Evolutionary conservation across 2,113 vertebrate genomes (phyloP).

Genomic region (Nycticebus coucang): DNA sequence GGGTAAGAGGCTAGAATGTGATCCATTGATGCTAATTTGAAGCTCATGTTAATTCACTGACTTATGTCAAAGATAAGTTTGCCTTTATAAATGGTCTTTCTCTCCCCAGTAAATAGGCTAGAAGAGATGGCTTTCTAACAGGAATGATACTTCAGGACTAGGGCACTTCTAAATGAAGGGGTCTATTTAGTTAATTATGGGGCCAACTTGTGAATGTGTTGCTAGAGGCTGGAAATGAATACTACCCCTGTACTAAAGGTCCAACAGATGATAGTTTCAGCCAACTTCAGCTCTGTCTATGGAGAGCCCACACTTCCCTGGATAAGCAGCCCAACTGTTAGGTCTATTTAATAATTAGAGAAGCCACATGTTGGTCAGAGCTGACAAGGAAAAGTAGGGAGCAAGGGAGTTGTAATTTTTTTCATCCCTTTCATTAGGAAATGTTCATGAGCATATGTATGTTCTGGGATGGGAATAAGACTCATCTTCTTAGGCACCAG

Average conservation of each 20-base stretch:
- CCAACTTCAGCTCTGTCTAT: slow-evolving; percentile 60
- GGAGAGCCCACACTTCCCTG: slow-evolving; percentile 69
- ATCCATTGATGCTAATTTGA: slow-evolving; percentile 51
- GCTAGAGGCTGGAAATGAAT: slow-evolving; percentile 68
- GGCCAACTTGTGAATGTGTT: slow-evolving; percentile 69
- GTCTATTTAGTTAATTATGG: slow-evolving; percentile 76
- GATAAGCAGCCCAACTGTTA: slow-evolving; percentile 65
- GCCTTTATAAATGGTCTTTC: slow-evolving; percentile 62
- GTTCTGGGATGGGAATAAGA: background rate
- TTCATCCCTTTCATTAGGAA: slow-evolving; percentile 34
- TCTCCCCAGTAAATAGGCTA: slow-evolving; percentile 55
- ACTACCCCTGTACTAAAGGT: slow-evolving; percentile 60
- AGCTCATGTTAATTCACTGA: slow-evolving; percentile 62
- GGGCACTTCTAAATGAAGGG: slow-evolving; percentile 70
- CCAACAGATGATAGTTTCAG: slow-evolving; percentile 53
- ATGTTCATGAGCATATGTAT: slow-evolving; percentile 14
- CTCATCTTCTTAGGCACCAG: background rate
- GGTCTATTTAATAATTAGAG: slow-evolving; percentile 74
- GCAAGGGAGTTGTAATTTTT: background rate
- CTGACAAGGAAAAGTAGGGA: slow-evolving; percentile 61
- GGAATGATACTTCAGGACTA: slow-evolving; percentile 48
- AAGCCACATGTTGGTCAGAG: slow-evolving; percentile 64
- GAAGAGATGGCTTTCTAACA: slow-evolving; percentile 66
- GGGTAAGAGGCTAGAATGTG: background rate
- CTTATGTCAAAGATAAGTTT: slow-evolving; percentile 67